These are phyloP conservation scores for Paradoxurus hermaphroditus DNA, from an alignment of 2,113 vertebrate species.

Conservation along the genomic window DNA sequence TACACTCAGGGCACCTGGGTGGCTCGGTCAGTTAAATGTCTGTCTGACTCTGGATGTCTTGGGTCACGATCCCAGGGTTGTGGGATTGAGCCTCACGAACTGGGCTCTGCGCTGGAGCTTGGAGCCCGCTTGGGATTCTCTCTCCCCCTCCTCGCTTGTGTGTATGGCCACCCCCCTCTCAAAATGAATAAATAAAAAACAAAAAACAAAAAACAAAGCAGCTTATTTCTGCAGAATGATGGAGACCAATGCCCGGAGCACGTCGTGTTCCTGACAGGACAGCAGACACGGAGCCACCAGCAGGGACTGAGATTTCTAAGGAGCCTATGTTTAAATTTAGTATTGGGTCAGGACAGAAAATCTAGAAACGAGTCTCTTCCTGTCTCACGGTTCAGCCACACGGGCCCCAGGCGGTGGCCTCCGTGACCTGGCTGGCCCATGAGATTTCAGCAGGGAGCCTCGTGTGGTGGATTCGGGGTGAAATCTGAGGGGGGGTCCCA, in stretches of 20 bases:
- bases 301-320: not conserved
- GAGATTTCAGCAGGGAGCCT: not conserved
- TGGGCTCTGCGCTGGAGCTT: no score
- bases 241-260: not conserved
- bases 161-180: no score
- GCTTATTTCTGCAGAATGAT: not conserved
- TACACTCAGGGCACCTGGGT: no score
- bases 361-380: not conserved
- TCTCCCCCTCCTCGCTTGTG: no score
- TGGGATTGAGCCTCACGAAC: no score
- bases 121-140: no score
- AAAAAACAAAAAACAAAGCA: no score
- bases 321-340: not conserved
- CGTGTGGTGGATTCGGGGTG: not conserved
- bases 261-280: not conserved
- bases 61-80: no score
- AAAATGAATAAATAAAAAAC: no score
- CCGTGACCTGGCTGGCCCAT: no score
- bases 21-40: no score
- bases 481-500: not conserved
- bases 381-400: not conserved
- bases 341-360: not conserved
- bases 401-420: not conserved
- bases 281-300: fast-evolving
- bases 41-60: no score